These are phyloP conservation scores for Oryzias melastigma DNA, from an alignment of 2,113 vertebrate species.

Conservation along the genomic window DNA sequence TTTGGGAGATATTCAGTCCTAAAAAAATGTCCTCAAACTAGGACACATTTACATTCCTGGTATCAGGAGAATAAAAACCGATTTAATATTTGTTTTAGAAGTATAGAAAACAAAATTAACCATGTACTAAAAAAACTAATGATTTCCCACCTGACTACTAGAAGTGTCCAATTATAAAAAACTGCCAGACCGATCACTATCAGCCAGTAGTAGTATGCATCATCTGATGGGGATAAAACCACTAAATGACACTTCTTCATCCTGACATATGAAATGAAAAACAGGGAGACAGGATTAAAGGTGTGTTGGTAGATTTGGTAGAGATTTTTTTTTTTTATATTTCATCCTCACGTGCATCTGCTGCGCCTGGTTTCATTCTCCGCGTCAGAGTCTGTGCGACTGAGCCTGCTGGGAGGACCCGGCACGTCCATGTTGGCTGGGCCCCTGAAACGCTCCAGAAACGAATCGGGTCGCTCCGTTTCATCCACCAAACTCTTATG, in stretches of 20 bases:
- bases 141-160: slow-evolving; percentile 85
- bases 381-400: slow-evolving; percentile 53
- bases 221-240: slow-evolving; percentile 86
- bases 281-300: background rate
- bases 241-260: slow-evolving; percentile 77
- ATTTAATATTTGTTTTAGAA: no score
- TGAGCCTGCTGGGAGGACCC: slow-evolving; percentile 70
- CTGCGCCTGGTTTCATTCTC: slow-evolving; percentile 47
- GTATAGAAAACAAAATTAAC: no score
- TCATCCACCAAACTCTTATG: slow-evolving; percentile 84
- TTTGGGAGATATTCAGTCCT: no score
- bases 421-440: slow-evolving; percentile 76
- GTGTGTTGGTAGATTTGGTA: background rate
- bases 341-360: slow-evolving; percentile 53
- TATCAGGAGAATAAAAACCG: no score
- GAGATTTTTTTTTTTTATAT: background rate
- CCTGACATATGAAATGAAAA: slow-evolving; percentile 23
- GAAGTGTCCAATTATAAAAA: slow-evolving; percentile 91
- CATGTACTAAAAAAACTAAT: no score
- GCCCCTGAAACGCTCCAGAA: slow-evolving; percentile 89
- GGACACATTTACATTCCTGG: no score
- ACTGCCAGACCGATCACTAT: slow-evolving; percentile 85
- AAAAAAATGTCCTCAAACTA: no score
- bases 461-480: slow-evolving; percentile 85
- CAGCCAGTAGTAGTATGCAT: slow-evolving; percentile 90